Evolutionary conservation across 1,140 invertebrate genomes (phyloP), one percentile per base, ranked within the genome.

Genomic region (Lysiphlebus fabarum): DNA sequence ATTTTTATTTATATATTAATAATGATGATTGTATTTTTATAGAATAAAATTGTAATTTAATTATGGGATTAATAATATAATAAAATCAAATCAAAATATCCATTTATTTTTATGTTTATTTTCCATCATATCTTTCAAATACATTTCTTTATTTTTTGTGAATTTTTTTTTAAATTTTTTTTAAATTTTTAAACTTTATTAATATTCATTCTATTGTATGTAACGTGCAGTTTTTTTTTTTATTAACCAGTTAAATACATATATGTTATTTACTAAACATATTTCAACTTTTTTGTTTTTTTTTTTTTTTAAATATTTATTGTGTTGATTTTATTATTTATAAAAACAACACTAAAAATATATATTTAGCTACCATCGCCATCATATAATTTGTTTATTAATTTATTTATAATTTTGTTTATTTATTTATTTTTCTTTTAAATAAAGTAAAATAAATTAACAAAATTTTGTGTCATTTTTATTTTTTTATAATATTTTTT

Each of bases 221-320:
- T 65, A 67, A 59, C 67, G 65, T 67, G 68, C 67, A 67, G 68
- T 63, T 58, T 64, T 65, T 61, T n/a, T n/a, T n/a, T n/a, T n/a
- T n/a, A n/a, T n/a, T n/a, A n/a, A n/a, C n/a, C 65, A 70, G 65
- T 67, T 64, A 62, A 64, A 67, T 63, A 58, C 48, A 55, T 62
- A 62, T 54, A 67, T 67, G 63, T 63, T 64, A 26, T 26, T 26
- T 62, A 65, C 64, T 67, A 65, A 65, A 65, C 61, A 64, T 68
- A 68, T 64, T 62, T 63, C 59, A 60, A 66, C 62, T 64, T 37
- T 62, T 55, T 44, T 44, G 53, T 57, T 7, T 41, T 37, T 56
- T 58, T 53, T 62, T 10, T 48, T 8, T 9, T 54, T 54, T 43
- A 43, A 41, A 12, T 37, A 40, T 58, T 26, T 26, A 26, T 26